Percentiles rank a stretch among this genome's conserved stretches.
Conservation (phyloP, 2,888 invertebrate genomes). For the Pristionchus fissidentatus region DNA sequence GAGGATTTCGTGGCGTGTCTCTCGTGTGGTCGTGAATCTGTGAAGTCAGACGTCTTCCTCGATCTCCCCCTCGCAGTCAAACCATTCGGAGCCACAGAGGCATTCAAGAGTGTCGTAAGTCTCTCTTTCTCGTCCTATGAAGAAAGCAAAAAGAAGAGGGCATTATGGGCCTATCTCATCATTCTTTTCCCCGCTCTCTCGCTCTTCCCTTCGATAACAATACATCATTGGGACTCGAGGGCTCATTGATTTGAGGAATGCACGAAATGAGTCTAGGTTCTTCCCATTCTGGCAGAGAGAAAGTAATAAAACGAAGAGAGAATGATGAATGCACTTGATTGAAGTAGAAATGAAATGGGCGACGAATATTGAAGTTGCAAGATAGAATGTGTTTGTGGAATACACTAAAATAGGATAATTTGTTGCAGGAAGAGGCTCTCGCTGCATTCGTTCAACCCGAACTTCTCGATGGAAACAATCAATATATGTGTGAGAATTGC, state of each 20-base stretch:
- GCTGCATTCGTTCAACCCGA: slow-evolving; percentile 88
- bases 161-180: slow-evolving; percentile 37
- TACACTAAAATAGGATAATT: neutral
- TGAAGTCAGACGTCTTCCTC: slow-evolving; percentile 86
- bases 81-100: slow-evolving; percentile 85
- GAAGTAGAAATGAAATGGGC: slow-evolving; percentile 8
- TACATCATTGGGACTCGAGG: slow-evolving; percentile 38
- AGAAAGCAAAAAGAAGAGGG: neutral
- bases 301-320: slow-evolving; percentile 31
- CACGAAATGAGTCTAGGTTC: slow-evolving; percentile 19
- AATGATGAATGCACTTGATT: slow-evolving; percentile 26
- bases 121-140: neutral
- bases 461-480: slow-evolving; percentile 87
- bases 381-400: neutral
- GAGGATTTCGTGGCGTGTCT: slow-evolving; percentile 91
- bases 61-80: slow-evolving; percentile 89
- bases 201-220: slow-evolving; percentile 22
- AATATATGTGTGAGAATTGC: slow-evolving; percentile 90
- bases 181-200: neutral
- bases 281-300: neutral
- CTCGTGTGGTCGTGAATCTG: slow-evolving; percentile 86
- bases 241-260: slow-evolving; percentile 16
- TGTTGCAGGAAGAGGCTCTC: slow-evolving; percentile 85
- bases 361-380: neutral
- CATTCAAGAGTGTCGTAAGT: slow-evolving; percentile 85